Conservation (phyloP, 2,797 vertebrate species). For the Austrolebias charrua region DNA sequence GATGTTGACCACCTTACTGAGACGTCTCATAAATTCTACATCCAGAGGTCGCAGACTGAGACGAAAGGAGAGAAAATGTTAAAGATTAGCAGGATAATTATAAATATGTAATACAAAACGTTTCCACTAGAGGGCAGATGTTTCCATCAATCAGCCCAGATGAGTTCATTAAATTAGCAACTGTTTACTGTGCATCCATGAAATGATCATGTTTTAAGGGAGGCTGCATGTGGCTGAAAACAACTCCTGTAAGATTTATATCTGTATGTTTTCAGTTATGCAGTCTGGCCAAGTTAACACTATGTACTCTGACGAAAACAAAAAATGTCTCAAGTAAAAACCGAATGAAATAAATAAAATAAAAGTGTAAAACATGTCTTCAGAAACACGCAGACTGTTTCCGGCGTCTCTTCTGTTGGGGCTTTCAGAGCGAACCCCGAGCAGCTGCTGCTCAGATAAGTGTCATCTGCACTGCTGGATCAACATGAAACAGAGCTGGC, state of each 20-base stretch:
- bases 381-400: slow-evolving; percentile 49
- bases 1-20: slow-evolving; percentile 98
- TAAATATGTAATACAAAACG: not conserved
- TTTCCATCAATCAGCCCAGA: slow-evolving; percentile 4
- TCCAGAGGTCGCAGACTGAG: slow-evolving; percentile 91
- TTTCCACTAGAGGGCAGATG: slow-evolving; percentile 59
- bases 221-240: not conserved
- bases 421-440: slow-evolving; percentile 59
- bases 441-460: slow-evolving; percentile 64
- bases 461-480: slow-evolving; percentile 68
- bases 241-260: not conserved
- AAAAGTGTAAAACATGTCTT: slow-evolving; percentile 28
- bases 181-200: slow-evolving; percentile 3
- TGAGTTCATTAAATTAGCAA: slow-evolving; percentile 1
- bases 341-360: not conserved
- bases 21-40: slow-evolving; percentile 97
- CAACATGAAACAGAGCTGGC: slow-evolving; percentile 51
- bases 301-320: slow-evolving; percentile 21
- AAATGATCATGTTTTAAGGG: not conserved
- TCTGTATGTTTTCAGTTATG: slow-evolving; percentile 16
- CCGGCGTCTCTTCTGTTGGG: slow-evolving; percentile 44
- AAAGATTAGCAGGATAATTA: not conserved
- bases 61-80: not conserved
- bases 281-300: slow-evolving; percentile 9
- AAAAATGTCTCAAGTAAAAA: slow-evolving; percentile 15